Conservation (phyloP, 2,113 vertebrate genomes). For the Jacana jacana region DNA sequence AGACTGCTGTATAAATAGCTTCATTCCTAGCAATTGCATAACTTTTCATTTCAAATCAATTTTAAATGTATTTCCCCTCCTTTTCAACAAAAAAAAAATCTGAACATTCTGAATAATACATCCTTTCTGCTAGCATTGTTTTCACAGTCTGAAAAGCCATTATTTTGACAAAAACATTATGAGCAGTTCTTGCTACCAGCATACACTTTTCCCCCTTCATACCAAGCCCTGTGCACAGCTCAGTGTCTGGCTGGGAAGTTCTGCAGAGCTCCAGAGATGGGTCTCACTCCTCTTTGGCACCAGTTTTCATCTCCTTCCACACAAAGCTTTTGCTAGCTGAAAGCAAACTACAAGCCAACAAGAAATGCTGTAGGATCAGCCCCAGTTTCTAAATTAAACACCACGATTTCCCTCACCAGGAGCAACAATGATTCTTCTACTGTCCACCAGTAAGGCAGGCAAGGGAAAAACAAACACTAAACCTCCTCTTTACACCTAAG, state of each 20-base stretch:
- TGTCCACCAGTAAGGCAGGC: background rate
- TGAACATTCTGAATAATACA: slow-evolving; percentile 36
- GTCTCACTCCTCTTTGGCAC: background rate
- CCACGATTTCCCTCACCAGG: background rate
- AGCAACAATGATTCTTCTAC: background rate
- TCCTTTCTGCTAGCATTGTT: slow-evolving; percentile 45
- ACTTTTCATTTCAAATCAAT: slow-evolving; percentile 56
- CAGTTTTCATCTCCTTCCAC: background rate
- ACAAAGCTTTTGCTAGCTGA: background rate
- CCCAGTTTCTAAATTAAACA: background rate
- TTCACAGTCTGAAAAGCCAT: slow-evolving; percentile 31
- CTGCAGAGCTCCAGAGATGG: background rate
- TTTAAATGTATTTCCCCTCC: slow-evolving; percentile 47
- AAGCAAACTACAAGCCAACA: background rate
- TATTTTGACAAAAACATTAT: slow-evolving; percentile 51
- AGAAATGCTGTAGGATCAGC: background rate
- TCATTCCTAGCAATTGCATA: slow-evolving; percentile 39
- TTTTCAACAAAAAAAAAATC: background rate
- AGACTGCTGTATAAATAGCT: slow-evolving; percentile 41
- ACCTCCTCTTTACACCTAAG: background rate
- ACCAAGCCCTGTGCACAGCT: background rate
- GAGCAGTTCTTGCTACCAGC: slow-evolving; percentile 12
- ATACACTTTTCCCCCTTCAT: background rate
- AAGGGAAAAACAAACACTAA: background rate
- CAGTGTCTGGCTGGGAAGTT: background rate